Percentiles rank a stretch among this genome's conserved stretches.
Conservation (phyloP, 2,888 invertebrate genomes). For the Harpalus rubripes region DNA sequence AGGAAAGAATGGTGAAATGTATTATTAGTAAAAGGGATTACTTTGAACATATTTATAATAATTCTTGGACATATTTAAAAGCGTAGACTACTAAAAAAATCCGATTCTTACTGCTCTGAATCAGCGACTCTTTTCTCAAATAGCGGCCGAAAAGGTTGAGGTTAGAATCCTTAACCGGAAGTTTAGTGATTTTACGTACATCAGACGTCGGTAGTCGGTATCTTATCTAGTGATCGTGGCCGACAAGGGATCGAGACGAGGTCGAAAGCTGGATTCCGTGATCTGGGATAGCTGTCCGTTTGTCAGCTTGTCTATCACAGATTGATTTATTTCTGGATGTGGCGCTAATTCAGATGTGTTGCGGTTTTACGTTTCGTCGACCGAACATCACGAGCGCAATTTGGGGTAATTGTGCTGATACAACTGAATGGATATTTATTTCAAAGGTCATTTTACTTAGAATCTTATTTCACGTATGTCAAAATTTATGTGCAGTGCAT, state of each 20-base stretch:
- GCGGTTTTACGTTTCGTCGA: slow-evolving; percentile 57
- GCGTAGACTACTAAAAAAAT: too few relatives aligned
- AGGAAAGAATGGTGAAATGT: too few relatives aligned
- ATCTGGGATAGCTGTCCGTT: slow-evolving; percentile 59
- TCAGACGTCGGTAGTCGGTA: slow-evolving; percentile 27
- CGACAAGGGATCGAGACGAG: neutral
- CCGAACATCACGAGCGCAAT: slow-evolving; percentile 42
- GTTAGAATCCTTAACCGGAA: slow-evolving; percentile 45
- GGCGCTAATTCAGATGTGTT: slow-evolving; percentile 60
- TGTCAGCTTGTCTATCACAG: slow-evolving; percentile 63
- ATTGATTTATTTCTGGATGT: slow-evolving; percentile 48
- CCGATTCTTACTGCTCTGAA: too few relatives aligned
- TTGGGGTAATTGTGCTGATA: slow-evolving; percentile 46
- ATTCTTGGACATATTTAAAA: too few relatives aligned
- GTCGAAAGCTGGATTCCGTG: neutral
- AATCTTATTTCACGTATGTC: neutral
- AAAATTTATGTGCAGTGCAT: neutral
- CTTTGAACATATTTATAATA: too few relatives aligned
- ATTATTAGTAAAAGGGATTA: too few relatives aligned
- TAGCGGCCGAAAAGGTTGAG: slow-evolving; percentile 3
- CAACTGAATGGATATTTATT: slow-evolving; percentile 5
- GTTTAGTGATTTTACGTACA: slow-evolving; percentile 47
- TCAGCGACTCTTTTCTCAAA: too few relatives aligned
- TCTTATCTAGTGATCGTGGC: slow-evolving; percentile 9
- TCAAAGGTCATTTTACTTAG: neutral